Base-by-base conservation (phyloP, 2,797 vertebrate species). In the Mus caroli region DNA sequence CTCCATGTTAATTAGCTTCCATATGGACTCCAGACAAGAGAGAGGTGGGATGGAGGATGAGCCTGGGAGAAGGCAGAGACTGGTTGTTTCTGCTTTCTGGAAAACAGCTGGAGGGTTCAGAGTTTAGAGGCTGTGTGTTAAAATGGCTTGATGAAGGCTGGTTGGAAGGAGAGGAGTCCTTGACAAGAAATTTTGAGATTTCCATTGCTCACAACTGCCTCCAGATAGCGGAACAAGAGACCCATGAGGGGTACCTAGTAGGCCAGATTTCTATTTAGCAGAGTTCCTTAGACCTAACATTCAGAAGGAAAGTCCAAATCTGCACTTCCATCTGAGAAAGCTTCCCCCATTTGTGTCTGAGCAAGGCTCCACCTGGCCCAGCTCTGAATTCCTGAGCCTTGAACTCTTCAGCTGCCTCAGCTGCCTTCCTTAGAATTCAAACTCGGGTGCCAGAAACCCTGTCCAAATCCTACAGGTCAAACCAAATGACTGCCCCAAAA, bases 401-500 rank as follows among this genome's bases (percentile, higher is more conserved):
- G 1, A 0, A 24, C 56, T 85, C 40, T 80, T 69, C 28, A 0
- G 50, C 52, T 1, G 0, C 69, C 73, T 75, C 28, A 0, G 54
- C 46, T 1, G 0, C 69, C 67, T 75, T 91, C 60, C 40, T 92
- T 75, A 52, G 20, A 96, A 97, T 76, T 93, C 84, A 92, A 96
- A 58, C 50, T 54, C n/a, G n/a, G n/a, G n/a, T n/a, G n/a, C n/a
- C 43, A 43, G 37, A 79, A 88, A 40, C 24, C 22, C 58, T 93
- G 58, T 77, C 75, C 54, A 88, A 80, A 95, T 50, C 83, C 64
- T 90, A 56, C 62, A 71, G 10, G 78, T 90, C 84, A 76, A 85
- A 92, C 95, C 31, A 4, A 96, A 93, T 26, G 80, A 71, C 90
- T 93, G 67, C 79, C 77, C 92, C 90, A 90, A 94, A 96, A 64